These are phyloP conservation scores for Phoebastria nigripes DNA, from an alignment of 2,797 vertebrate genomes.

Conservation along the genomic window DNA sequence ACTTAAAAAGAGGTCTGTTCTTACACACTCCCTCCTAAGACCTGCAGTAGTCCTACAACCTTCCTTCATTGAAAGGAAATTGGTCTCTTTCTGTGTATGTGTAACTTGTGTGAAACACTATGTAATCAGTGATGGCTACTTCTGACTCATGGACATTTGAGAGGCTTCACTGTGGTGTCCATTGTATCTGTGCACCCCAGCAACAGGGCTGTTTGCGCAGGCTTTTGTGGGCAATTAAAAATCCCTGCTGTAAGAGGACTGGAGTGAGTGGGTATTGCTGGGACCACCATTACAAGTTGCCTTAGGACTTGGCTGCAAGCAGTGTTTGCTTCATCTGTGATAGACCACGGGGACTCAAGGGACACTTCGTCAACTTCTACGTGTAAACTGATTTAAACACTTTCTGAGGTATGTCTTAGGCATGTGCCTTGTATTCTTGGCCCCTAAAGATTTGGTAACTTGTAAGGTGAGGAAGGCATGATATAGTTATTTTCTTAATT, in stretches of 20 bases:
- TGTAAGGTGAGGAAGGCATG: not conserved
- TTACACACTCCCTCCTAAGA: not conserved
- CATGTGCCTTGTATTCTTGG: not conserved
- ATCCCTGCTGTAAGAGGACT: not conserved
- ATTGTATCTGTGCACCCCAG: rapidly evolving
- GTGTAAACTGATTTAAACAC: not conserved
- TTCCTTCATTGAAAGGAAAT: not conserved
- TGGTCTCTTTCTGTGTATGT: rapidly evolving
- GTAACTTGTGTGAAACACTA: not conserved
- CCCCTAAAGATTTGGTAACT: not conserved
- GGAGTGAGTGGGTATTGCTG: not conserved
- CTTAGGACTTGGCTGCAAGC: not conserved
- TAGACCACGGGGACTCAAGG: not conserved
- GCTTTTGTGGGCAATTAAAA: not conserved
- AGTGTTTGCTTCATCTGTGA: not conserved
- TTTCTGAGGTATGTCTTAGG: not conserved
- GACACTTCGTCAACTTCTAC: not conserved
- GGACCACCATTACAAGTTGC: not conserved
- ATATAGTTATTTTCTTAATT: not conserved
- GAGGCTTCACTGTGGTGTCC: not conserved
- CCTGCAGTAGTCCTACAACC: not conserved
- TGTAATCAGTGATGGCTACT: not conserved
- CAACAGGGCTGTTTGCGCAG: not conserved
- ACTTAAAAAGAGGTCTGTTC: not conserved
- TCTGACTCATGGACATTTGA: not conserved